Percentiles rank a stretch among this genome's conserved stretches.
These are phyloP conservation scores for Lacerta agilis DNA, from an alignment of 2,797 vertebrate species.

Conservation along the genomic window DNA sequence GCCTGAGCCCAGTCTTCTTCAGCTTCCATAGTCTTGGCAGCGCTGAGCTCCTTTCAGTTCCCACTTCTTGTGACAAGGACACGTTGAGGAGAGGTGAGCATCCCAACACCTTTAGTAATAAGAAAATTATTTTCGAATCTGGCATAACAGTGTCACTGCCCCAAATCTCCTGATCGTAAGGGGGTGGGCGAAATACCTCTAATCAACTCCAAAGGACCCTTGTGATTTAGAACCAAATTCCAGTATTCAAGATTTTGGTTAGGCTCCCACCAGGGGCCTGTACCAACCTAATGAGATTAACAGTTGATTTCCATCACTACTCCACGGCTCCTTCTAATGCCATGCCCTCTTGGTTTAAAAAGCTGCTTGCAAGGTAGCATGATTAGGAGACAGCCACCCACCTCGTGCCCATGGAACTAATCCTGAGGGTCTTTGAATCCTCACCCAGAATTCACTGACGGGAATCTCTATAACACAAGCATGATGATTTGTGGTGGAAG, in stretches of 20 bases:
- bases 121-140: neutral
- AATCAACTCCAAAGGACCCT: neutral
- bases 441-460: neutral
- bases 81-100: neutral
- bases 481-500: neutral
- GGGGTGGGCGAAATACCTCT: neutral
- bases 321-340: too few relatives aligned
- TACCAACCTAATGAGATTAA: too few relatives aligned
- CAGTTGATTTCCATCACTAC: too few relatives aligned
- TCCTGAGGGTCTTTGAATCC: too few relatives aligned
- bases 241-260: neutral
- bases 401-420: neutral
- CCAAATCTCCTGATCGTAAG: neutral
- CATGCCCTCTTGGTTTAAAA: neutral
- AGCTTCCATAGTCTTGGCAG: neutral
- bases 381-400: neutral
- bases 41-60: neutral
- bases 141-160: neutral
- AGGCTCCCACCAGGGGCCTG: neutral
- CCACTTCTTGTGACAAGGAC: neutral
- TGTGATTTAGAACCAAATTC: neutral
- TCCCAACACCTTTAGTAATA: neutral
- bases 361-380: neutral
- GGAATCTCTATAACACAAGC: too few relatives aligned
- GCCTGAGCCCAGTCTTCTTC: neutral